Evolutionary conservation across 2,797 vertebrate genomes (phyloP), one percentile per base, ranked within the genome.

Genomic region (Pteronotus mesoamericanus): DNA sequence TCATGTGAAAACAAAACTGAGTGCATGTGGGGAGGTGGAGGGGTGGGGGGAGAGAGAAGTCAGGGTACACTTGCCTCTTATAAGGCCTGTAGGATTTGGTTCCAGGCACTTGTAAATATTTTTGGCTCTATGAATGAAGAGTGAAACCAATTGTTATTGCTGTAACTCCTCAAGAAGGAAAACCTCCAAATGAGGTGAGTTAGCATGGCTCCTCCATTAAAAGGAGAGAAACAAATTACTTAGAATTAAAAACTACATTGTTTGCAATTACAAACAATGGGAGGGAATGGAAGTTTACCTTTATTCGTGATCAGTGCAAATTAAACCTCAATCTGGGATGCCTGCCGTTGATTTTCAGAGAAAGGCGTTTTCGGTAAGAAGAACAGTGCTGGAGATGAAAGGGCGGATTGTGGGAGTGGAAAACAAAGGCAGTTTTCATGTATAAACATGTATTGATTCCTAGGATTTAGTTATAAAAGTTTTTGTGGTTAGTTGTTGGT

Each of bases 191-290:
- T 88, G 34, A 94, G 53, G 68, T 71, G 24, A 71, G 88, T 95
- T 95, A 86, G 29, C 42, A n/a, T n/a, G 74, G 79, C 14, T 89
- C 26, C n/a, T 89, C 90, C 86, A 89, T 92, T 95, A 94, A 93
- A 91, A 92, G 37, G 64, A 83, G 55, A 82, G 95, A 94, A 97
- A 78, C 19, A 93, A 75, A 51, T 14, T 0, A 69, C 79, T 89
- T 61, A 86, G 96, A 97, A 97, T 91, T 90, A 96, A 80, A 97
- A 97, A 91, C 2, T 94, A 59, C n/a, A 42, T 64, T 77, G 75
- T 91, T 93, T 84, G 57, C 46, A 53, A 53, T 86, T 93, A 77
- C 34, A 85, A 83, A 94, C 66, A 74, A 68, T 94, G 14, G 88
- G 87, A 93, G 61, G 66, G 79, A 75, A 91, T 77, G 90, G 44